These are phyloP conservation scores for Anticlea derivata DNA, from an alignment of 2,888 invertebrate genomes.

Conservation along the genomic window DNA sequence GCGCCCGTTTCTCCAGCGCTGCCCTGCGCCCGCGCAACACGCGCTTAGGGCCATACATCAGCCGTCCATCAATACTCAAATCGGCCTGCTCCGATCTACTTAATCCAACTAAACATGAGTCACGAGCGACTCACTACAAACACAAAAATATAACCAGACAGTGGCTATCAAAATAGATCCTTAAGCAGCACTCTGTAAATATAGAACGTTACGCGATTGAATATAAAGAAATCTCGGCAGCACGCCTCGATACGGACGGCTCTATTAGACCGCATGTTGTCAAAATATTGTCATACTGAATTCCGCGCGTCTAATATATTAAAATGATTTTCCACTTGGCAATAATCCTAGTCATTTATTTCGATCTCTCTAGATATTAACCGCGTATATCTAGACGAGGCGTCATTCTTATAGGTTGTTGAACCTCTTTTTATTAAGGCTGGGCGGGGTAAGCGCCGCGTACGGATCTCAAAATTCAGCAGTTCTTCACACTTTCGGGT, in stretches of 20 bases:
- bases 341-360: slow-evolving; percentile 83
- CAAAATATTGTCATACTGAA: slow-evolving; percentile 83
- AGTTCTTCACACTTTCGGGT: slow-evolving; percentile 59
- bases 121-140: slow-evolving; percentile 13
- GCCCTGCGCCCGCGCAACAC: slow-evolving; percentile 35
- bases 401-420: slow-evolving; percentile 75
- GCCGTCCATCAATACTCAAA: slow-evolving; percentile 23
- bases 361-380: slow-evolving; percentile 79
- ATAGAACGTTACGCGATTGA: slow-evolving; percentile 49
- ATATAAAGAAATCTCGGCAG: slow-evolving; percentile 51
- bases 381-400: slow-evolving; percentile 72
- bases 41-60: slow-evolving; percentile 15
- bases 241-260: slow-evolving; percentile 52
- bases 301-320: slow-evolving; percentile 81
- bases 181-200: slow-evolving; percentile 55
- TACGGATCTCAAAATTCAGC: slow-evolving; percentile 45
- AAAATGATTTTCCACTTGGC: slow-evolving; percentile 81
- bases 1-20: slow-evolving; percentile 64
- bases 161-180: slow-evolving; percentile 60
- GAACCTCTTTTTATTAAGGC: slow-evolving; percentile 72
- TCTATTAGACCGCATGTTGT: slow-evolving; percentile 75
- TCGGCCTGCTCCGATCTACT: slow-evolving; percentile 9
- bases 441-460: slow-evolving; percentile 45
- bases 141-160: slow-evolving; percentile 24
- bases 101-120: slow-evolving; percentile 18